A percentile compares a stretch with the other conserved stretches of the same genome.
phyloP scores from a whole-genome alignment of 2,113 vertebrate genomes.

The Peromyscus leucopus region DNA sequence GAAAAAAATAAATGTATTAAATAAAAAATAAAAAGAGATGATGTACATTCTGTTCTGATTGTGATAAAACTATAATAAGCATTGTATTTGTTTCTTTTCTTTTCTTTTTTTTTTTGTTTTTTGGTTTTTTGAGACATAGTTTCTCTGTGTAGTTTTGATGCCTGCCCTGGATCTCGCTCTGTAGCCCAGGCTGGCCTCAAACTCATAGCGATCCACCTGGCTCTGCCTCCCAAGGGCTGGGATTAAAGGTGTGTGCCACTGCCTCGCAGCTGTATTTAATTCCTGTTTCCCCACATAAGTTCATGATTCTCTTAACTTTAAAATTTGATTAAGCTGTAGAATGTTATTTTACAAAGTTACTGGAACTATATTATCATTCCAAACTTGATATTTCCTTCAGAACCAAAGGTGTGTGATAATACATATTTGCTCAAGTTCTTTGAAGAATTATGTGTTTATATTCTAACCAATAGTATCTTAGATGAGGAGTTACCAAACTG shows the following conservation, averaged over 20 bases:
- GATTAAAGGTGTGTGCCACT: too few species aligned
- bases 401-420: slow-evolving; percentile 6
- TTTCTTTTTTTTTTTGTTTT: too few species aligned
- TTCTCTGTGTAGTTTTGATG: too few species aligned
- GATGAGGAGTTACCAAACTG: not conserved
- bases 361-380: not conserved
- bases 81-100: not conserved
- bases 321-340: not conserved
- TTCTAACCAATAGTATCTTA: slow-evolving; percentile 14
- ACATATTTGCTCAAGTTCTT: not conserved
- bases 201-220: too few species aligned
- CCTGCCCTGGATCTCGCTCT: too few species aligned
- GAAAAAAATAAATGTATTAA: not conserved
- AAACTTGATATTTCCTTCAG: not conserved
- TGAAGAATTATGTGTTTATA: not conserved
- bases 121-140: too few species aligned
- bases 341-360: not conserved
- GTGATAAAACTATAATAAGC: slow-evolving; percentile 39
- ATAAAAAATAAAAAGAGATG: not conserved
- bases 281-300: not conserved
- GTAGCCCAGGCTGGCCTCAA: too few species aligned
- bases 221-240: too few species aligned
- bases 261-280: not conserved
- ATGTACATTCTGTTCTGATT: not conserved
- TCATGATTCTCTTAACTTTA: not conserved